Conservation (phyloP, 2,888 invertebrate species). For the Seira ritae region DNA sequence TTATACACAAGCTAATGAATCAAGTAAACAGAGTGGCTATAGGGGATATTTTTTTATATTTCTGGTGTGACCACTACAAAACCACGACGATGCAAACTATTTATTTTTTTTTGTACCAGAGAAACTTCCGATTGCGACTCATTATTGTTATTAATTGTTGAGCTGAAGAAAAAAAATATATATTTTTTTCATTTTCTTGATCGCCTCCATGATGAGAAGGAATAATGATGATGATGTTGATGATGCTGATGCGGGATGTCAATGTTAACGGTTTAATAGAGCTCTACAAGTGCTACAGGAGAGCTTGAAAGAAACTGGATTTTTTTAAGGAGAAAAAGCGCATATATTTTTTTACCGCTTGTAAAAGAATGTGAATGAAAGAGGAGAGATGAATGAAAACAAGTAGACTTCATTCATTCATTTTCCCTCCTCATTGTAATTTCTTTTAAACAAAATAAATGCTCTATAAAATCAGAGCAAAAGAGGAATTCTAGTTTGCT, state of each 20-base stretch:
- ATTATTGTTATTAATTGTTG: conserved; percentile 37
- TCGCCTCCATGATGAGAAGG: conserved; percentile 31
- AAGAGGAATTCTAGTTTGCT: conserved; percentile 7
- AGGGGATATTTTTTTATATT: not conserved
- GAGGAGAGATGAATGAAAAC: conserved; percentile 13
- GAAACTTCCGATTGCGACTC: conserved; percentile 38
- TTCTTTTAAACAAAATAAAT: not conserved
- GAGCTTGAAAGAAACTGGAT: conserved; percentile 14
- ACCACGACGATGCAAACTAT: too few species aligned
- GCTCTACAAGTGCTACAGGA: not conserved
- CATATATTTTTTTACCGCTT: not conserved
- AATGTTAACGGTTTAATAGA: conserved; percentile 35
- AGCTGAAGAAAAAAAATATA: not conserved
- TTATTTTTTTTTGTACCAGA: not conserved
- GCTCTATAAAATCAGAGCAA: not conserved
- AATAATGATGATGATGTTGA: not conserved
- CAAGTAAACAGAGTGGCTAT: not conserved
- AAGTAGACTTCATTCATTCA: conserved; percentile 9
- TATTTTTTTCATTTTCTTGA: conserved; percentile 27
- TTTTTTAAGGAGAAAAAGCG: not conserved
- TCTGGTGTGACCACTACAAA: conserved; percentile 31
- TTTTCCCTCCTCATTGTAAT: not conserved
- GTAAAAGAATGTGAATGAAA: conserved; percentile 25
- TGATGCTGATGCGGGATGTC: not conserved
- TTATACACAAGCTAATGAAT: not conserved